A percentile compares a stretch with the other conserved stretches of the same genome.
Conservation (phyloP, 64 coral and sea anemone species). For the Trachythela sp. region DNA sequence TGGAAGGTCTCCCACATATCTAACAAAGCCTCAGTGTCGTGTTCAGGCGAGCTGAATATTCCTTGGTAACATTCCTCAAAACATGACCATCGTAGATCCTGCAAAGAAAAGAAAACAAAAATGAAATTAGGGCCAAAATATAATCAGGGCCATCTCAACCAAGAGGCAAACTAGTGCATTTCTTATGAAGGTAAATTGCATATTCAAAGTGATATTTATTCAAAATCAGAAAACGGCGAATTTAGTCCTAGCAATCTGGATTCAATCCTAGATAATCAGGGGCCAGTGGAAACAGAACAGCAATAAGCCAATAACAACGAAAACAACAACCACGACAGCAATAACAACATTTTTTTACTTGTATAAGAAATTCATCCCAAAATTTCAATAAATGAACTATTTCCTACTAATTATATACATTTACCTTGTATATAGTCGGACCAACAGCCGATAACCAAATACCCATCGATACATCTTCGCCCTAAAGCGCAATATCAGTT, state of each 20-base stretch:
- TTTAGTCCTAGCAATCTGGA: too few relatives aligned
- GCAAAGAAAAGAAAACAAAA: background rate
- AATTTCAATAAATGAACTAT: too few relatives aligned
- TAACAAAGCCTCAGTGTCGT: slow-evolving; percentile 57
- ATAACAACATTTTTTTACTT: too few relatives aligned
- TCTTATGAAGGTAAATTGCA: too few relatives aligned
- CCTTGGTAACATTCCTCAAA: slow-evolving; percentile 63
- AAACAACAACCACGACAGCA: too few relatives aligned
- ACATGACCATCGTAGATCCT: slow-evolving; percentile 90
- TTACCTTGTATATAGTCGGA: slow-evolving; percentile 70
- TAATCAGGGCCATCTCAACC: too few relatives aligned
- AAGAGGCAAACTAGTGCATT: too few relatives aligned
- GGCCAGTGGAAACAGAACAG: background rate
- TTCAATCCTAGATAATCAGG: too few relatives aligned
- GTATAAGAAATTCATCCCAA: background rate
- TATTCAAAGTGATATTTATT: too few relatives aligned
- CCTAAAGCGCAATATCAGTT: slow-evolving; percentile 29
- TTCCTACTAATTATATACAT: background rate
- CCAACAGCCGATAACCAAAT: slow-evolving; percentile 92
- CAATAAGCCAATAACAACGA: too few relatives aligned
- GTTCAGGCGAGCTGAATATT: slow-evolving; percentile 73
- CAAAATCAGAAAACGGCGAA: too few relatives aligned
- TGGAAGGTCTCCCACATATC: slow-evolving; percentile 74
- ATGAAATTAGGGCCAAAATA: background rate
- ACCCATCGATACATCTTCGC: slow-evolving; percentile 92